Percentiles rank a stretch among this genome's conserved stretches.
Conservation (phyloP, 2,113 vertebrate species). For the Podarcis cretensis region DNA sequence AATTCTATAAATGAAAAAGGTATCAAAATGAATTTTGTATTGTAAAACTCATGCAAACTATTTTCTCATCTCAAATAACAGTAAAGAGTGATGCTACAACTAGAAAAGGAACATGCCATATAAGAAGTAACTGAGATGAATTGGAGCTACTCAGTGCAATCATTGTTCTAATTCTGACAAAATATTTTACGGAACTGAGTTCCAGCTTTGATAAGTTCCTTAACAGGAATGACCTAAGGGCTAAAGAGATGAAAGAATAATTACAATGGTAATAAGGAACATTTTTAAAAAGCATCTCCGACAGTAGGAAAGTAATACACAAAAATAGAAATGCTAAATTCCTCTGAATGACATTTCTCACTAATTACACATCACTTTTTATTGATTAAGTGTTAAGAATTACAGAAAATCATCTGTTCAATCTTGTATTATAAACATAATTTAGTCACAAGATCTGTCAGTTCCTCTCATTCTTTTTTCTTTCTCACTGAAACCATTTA, state of each 20-base stretch:
- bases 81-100: slow-evolving; percentile 46
- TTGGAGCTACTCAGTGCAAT: slow-evolving; percentile 56
- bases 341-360: slow-evolving; percentile 47
- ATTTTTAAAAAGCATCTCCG: slow-evolving; percentile 38
- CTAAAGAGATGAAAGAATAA: slow-evolving; percentile 44
- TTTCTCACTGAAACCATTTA: slow-evolving; percentile 40
- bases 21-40: not conserved
- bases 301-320: slow-evolving; percentile 41
- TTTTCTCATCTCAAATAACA: slow-evolving; percentile 46
- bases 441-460: slow-evolving; percentile 47
- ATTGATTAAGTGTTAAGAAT: slow-evolving; percentile 62
- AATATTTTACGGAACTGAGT: slow-evolving; percentile 50
- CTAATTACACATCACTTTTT: slow-evolving; percentile 52
- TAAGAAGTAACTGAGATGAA: slow-evolving; percentile 53
- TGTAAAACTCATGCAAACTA: slow-evolving; percentile 44
- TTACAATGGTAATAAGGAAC: slow-evolving; percentile 46
- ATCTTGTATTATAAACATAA: slow-evolving; percentile 50
- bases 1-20: slow-evolving; percentile 20
- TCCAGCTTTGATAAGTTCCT: slow-evolving; percentile 48
- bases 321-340: slow-evolving; percentile 53
- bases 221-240: slow-evolving; percentile 48
- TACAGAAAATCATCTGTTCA: slow-evolving; percentile 52
- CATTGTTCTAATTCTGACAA: slow-evolving; percentile 49
- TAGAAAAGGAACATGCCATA: slow-evolving; percentile 41
- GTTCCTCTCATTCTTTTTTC: slow-evolving; percentile 37